phyloP scores from a whole-genome alignment of 1,140 invertebrate species.

The Hycleus cichorii region DNA sequence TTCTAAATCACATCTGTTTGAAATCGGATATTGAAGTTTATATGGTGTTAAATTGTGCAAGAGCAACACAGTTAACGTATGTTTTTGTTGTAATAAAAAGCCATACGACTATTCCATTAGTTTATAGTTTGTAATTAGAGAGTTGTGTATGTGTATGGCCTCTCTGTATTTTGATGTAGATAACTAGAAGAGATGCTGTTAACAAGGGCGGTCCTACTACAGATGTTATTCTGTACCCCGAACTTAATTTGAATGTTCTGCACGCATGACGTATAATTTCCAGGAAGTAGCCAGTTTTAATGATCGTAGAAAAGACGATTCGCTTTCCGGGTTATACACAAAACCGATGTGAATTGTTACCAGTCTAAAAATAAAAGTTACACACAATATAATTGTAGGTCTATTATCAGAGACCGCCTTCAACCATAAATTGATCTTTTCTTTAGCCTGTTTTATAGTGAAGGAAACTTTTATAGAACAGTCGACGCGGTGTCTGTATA shows the following conservation, averaged over 20 bases:
- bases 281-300: too few species aligned
- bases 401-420: too few species aligned
- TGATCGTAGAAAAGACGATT: too few species aligned
- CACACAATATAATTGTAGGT: too few species aligned
- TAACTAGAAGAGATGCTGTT: conserved; percentile 20
- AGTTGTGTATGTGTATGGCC: conserved; percentile 3
- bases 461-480: too few species aligned
- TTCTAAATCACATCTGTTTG: conserved; percentile 25
- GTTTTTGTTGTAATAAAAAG: conserved; percentile 16
- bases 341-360: too few species aligned
- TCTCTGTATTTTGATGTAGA: conserved; percentile 15
- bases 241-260: conserved; percentile 19
- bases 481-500: too few species aligned
- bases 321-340: too few species aligned
- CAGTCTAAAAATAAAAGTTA: too few species aligned
- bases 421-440: too few species aligned
- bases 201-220: conserved; percentile 20
- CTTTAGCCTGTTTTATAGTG: too few species aligned
- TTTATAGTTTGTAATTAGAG: conserved; percentile 21
- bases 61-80: background rate
- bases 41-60: conserved; percentile 20
- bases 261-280: too few species aligned
- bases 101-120: conserved; percentile 15
- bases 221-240: conserved; percentile 13
- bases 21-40: conserved; percentile 21